Conservation (phyloP, 2,888 invertebrate species). For the Urechis unicinctus region DNA sequence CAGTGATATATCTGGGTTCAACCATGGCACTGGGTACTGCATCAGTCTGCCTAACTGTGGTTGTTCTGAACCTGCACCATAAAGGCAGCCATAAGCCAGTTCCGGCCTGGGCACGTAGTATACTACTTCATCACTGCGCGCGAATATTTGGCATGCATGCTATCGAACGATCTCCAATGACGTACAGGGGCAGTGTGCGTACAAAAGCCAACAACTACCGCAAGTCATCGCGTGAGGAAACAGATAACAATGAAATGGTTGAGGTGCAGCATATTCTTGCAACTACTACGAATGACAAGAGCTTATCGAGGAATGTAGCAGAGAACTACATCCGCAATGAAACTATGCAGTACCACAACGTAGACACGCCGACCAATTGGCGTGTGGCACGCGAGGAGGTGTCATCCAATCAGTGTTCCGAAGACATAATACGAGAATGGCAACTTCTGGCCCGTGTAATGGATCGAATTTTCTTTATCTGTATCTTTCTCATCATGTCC, state of each 20-base stretch:
- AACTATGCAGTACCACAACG: constrained; percentile 13
- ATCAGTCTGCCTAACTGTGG: constrained; percentile 20
- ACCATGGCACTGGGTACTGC: constrained; percentile 22
- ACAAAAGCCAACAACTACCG: constrained; percentile 2
- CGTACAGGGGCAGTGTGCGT: not conserved
- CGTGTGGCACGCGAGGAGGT: not conserved
- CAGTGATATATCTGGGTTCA: constrained; percentile 19
- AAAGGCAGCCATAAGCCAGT: constrained; percentile 10
- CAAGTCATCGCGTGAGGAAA: not conserved
- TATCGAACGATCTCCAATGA: not conserved
- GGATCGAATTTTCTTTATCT: constrained; percentile 18
- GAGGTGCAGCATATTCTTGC: constrained; percentile 6
- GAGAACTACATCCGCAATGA: constrained; percentile 10
- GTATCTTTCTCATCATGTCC: constrained; percentile 14
- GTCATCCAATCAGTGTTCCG: not conserved
- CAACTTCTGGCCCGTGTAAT: constrained; percentile 16
- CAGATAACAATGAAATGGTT: constrained; percentile 2
- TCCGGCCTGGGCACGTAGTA: constrained; percentile 14
- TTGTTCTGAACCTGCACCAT: constrained; percentile 20
- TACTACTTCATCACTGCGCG: constrained; percentile 15
- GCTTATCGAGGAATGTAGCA: not conserved
- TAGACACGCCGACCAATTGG: constrained; percentile 5
- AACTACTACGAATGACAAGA: not conserved
- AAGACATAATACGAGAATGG: constrained; percentile 14
- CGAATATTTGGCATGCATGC: constrained; percentile 6